Evolutionary conservation across 2,113 vertebrate genomes (phyloP), one percentile per base, ranked within the genome.

Genomic region (Sisor rabdophorus): DNA sequence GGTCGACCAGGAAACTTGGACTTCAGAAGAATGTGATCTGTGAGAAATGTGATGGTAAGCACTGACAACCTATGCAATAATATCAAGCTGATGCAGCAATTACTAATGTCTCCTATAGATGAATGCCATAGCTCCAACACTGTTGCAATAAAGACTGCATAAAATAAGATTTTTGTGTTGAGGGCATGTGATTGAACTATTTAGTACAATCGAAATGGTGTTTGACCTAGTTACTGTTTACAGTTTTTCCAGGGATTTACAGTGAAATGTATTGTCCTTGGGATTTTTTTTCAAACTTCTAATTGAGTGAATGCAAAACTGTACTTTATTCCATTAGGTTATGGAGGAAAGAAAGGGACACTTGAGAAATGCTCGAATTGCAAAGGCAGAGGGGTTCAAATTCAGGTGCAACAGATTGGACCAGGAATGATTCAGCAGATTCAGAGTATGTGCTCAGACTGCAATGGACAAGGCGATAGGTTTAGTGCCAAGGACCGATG

Each of bases 361-460:
- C 44, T 96, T 79, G 95, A 98, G 79, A 98, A 96, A 85, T 99
- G 97, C 53, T 90, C 93, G 0, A 85, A 82, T 5, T 99, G 97
- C 87, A 98, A 97, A 91, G 97, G 97, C 73, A 92, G 93, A 77
- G 97, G 97, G 1, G 90, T 98, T 75, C 94, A 97, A 87, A 81
- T 98, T 28, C 88, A 92, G 53, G 92, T 98, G 22, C 96, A 98
- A 81, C 97, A 98, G 90, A 93, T 99, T 1, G 96, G 95, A 28
- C 97, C 95, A 0, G 97, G 97, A 67, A 95, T 98, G 96, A 95
- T 98, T 55, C 97, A 99, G 84, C 97, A 98, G 89, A 96, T 95
- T 71, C 96, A 98, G 63, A 96, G 94, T 0, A 92, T 98, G 87
- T 99, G 97, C 80, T 26, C 91, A 0, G 96, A 98, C 67, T 99